Percentiles rank a stretch among this genome's conserved stretches.
Conservation (phyloP, 2,797 vertebrate species). For the Coregonus suidteri region DNA sequence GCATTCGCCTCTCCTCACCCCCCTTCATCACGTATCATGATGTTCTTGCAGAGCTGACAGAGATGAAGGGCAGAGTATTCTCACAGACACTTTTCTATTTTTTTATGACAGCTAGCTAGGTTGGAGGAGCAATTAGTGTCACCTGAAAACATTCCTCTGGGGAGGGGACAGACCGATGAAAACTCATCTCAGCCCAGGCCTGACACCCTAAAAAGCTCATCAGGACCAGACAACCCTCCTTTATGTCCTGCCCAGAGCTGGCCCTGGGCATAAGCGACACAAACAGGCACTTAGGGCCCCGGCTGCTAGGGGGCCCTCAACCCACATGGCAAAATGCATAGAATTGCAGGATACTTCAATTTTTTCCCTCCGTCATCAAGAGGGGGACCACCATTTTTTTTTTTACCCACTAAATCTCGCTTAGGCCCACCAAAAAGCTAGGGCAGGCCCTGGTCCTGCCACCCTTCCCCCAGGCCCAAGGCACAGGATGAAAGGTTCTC, state of each 20-base stretch:
- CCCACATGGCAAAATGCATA: too few species aligned
- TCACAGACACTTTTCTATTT: slow-evolving; percentile 53
- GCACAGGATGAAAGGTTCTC: slow-evolving; percentile 61
- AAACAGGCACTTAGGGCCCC: slow-evolving; percentile 6
- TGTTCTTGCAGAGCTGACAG: slow-evolving; percentile 46
- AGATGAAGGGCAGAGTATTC: slow-evolving; percentile 45
- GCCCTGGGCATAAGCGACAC: too few species aligned
- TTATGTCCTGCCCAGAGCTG: slow-evolving; percentile 65
- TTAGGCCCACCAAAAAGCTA: too few species aligned
- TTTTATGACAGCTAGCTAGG: slow-evolving; percentile 68
- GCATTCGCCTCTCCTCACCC: slow-evolving; percentile 45
- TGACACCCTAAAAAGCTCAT: slow-evolving; percentile 75
- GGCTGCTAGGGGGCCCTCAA: too few species aligned
- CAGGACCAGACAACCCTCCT: slow-evolving; percentile 72
- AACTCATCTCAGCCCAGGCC: slow-evolving; percentile 71
- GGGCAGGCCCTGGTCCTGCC: slow-evolving; percentile 31
- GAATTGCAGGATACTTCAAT: too few species aligned
- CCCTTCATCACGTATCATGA: slow-evolving; percentile 45
- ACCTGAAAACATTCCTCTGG: slow-evolving; percentile 74
- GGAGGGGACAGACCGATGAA: slow-evolving; percentile 62
- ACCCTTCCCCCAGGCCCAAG: slow-evolving; percentile 48
- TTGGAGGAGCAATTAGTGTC: slow-evolving; percentile 79
- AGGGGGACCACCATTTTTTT: too few species aligned
- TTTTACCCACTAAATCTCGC: too few species aligned
- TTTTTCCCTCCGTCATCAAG: too few species aligned